Evolutionary conservation across 2,113 vertebrate genomes (phyloP).

Genomic region (Oreochromis tanganicae): DNA sequence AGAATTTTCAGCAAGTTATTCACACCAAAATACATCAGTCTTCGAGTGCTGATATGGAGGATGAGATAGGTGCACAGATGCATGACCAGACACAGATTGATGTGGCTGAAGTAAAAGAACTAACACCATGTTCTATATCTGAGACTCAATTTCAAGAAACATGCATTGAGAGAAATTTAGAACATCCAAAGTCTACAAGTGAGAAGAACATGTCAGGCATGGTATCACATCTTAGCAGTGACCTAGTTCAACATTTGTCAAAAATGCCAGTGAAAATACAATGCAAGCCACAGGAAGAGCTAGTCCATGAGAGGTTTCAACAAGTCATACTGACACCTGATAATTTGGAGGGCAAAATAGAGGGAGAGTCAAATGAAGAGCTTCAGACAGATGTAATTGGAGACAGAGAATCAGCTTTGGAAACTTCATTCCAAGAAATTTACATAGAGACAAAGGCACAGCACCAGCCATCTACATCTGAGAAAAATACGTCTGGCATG

Average conservation of each 20-base stretch:
- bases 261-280: constrained; percentile 11
- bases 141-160: constrained; percentile 67
- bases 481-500: constrained; percentile 55
- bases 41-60: neutral
- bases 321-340: constrained; percentile 18
- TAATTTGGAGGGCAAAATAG: neutral
- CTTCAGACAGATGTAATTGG: constrained; percentile 66
- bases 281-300: neutral
- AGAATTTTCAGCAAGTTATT: neutral
- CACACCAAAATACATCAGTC: neutral
- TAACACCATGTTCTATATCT: constrained; percentile 40
- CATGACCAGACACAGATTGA: constrained; percentile 44
- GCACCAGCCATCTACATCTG: neutral
- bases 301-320: constrained; percentile 46
- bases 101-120: constrained; percentile 67
- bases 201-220: constrained; percentile 58
- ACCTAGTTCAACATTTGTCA: constrained; percentile 52
- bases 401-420: constrained; percentile 49
- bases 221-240: constrained; percentile 63
- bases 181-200: neutral
- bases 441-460: rapidly evolving
- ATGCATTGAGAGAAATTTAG: constrained; percentile 45
- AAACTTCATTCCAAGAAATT: neutral
- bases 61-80: neutral
- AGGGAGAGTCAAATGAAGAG: neutral